Percentiles rank a stretch among this genome's conserved stretches.
phyloP scores from a whole-genome alignment of 2,888 invertebrate genomes.

The Paralinhomoeus sp. region DNA sequence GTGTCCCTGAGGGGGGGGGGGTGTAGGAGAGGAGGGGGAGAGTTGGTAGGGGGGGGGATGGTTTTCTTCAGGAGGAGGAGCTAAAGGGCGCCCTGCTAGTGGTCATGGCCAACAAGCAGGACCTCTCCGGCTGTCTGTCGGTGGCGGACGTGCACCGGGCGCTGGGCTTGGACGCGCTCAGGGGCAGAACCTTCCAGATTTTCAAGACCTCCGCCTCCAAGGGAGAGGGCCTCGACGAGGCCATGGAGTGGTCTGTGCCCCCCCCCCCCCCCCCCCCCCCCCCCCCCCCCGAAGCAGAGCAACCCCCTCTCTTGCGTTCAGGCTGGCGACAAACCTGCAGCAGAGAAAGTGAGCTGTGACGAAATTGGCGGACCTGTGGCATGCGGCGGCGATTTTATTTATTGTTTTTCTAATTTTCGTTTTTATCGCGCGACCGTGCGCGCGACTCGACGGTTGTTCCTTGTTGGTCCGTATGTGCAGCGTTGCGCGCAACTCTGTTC shows the following conservation, averaged over 20 bases:
- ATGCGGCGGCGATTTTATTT: too few species aligned
- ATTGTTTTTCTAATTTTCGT: too few species aligned
- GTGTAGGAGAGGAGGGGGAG: too few species aligned
- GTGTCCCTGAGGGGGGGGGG: too few species aligned
- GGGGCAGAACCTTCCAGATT: constrained; percentile 93
- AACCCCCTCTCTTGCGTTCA: not conserved
- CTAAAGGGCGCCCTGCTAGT: constrained; percentile 79
- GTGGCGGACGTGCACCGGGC: constrained; percentile 87
- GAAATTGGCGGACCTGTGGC: not conserved
- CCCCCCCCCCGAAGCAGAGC: too few species aligned
- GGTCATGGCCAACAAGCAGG: constrained; percentile 94
- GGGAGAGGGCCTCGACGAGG: constrained; percentile 89
- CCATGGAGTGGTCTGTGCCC: constrained; percentile 99
- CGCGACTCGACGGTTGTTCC: too few species aligned
- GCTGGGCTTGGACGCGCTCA: constrained; percentile 71
- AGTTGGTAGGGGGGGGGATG: too few species aligned
- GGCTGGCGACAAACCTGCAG: not conserved
- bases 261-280: too few species aligned
- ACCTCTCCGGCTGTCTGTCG: constrained; percentile 88
- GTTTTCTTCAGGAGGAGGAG: constrained; percentile 60
- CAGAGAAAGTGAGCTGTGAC: not conserved
- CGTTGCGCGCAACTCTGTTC: too few species aligned
- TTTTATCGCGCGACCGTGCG: too few species aligned
- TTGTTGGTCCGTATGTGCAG: too few species aligned
- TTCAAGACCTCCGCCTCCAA: constrained; percentile 96